Base-by-base conservation (phyloP, 2,113 vertebrate species). In the Sardina pilchardus region DNA sequence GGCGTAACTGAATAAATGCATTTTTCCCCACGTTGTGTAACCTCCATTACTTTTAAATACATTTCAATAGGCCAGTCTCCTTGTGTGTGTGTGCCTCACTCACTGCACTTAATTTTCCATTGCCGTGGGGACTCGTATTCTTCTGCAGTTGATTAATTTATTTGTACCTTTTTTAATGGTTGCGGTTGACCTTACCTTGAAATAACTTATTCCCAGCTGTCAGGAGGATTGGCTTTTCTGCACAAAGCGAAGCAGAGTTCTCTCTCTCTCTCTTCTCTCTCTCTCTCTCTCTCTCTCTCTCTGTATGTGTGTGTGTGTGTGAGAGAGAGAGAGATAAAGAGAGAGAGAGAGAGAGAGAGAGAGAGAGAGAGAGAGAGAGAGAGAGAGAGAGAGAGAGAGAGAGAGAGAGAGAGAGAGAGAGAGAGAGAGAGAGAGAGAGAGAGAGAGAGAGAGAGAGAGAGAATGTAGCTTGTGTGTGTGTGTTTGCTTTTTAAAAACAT, bases 11-110 rank as follows among this genome's bases (percentile, higher is more conserved):
- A 91, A 92, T 85, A 80, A 63, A 4, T 78, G 47, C 48, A 82
- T 59, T 78, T 17, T 39, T 39, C 4, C 30, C 30, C 71, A 2
- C 30, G 30, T 90, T 93, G 63, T 86, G 83, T 87, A 87, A 88
- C 10, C 34, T 88, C 85, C 85, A 53, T 88, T 87, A 75, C 87
- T 85, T 91, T 90, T 92, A 48, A 93, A 93, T 90, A 88, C 36
- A 85, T 90, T 92, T 92, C 87, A 91, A 85, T 82, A 84, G 82
- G 75, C 63, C 80, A 88, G 87, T 89, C 85, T 87, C 24, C 81
- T 81, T 16, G 17, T 82, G 44, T 83, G n/a, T 59, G 21, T 67
- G 81, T 90, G 7, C 87, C 81, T 91, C 85, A 86, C 83, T 83
- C 78, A 43, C 21, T 34, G 47, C 84, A 82, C 83, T 90, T 91